phyloP scores from a whole-genome alignment of 2,888 invertebrate genomes.

The Drosophila kambysellisi region DNA sequence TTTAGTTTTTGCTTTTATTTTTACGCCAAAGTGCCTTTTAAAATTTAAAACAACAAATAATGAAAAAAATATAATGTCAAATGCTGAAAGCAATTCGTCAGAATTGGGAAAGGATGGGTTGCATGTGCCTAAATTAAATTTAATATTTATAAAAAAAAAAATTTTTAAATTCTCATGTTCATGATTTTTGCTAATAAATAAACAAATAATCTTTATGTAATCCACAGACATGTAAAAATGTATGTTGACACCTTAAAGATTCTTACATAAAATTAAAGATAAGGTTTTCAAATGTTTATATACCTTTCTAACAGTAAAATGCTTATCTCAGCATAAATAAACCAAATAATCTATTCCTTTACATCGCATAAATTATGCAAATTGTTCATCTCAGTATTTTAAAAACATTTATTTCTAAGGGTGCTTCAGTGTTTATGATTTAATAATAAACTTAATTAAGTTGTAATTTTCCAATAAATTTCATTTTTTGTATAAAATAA shows the following conservation, averaged over 20 bases:
- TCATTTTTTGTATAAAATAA: neutral
- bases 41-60: constrained; percentile 38
- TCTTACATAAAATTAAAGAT: neutral
- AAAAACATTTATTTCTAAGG: neutral
- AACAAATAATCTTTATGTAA: neutral
- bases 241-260: neutral
- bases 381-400: neutral
- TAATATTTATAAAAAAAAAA: neutral
- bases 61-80: constrained; percentile 33
- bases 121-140: constrained; percentile 15
- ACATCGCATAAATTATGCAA: neutral
- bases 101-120: constrained; percentile 11
- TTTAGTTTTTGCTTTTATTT: constrained; percentile 52
- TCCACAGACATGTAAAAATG: neutral
- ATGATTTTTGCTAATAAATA: neutral
- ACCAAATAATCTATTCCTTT: neutral
- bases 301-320: neutral
- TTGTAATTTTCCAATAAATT: neutral
- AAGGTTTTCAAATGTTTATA: neutral
- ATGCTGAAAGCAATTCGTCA: constrained; percentile 32
- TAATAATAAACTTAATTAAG: neutral
- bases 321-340: neutral
- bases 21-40: constrained; percentile 60
- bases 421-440: neutral
- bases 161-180: neutral